Evolutionary conservation across 2,113 vertebrate species (phyloP).

Genomic region (Pimephales promelas): DNA sequence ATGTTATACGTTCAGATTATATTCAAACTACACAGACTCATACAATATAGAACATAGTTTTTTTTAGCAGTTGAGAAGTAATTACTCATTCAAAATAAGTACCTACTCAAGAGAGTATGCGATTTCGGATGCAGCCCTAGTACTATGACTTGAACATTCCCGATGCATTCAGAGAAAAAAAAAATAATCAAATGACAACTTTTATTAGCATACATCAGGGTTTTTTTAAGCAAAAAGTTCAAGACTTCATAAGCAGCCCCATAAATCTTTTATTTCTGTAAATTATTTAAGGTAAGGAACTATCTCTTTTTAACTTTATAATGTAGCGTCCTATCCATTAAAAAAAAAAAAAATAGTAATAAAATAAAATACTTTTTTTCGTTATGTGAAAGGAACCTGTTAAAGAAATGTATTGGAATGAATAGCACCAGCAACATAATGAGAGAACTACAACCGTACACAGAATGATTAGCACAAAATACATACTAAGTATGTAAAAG

Average conservation of each 20-base stretch:
- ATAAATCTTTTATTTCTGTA: neutral
- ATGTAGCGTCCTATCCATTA: neutral
- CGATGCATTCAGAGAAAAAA: neutral
- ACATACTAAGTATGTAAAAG: conserved; percentile 21
- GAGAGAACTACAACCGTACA: conserved; percentile 30
- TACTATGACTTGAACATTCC: neutral
- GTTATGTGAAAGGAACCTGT: neutral
- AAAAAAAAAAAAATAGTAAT: no score
- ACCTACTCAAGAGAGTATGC: no score
- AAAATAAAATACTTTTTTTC: no score
- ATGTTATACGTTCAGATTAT: no score
- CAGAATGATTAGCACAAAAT: conserved; percentile 1
- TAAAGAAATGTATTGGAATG: conserved; percentile 5
- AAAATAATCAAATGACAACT: neutral
- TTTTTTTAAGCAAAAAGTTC: neutral
- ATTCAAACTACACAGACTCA: no score
- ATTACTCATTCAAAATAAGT: no score
- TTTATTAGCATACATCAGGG: neutral
- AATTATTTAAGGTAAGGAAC: neutral
- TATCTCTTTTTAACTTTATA: neutral
- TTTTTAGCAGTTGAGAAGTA: no score
- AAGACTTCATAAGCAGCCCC: neutral
- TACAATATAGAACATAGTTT: no score
- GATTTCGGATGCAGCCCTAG: no score
- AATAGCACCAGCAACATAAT: conserved; percentile 44